A percentile compares a stretch with the other conserved stretches of the same genome.
These are phyloP conservation scores for Gymnothorax javanicus DNA, from an alignment of 2,797 vertebrate genomes.

Conservation along the genomic window DNA sequence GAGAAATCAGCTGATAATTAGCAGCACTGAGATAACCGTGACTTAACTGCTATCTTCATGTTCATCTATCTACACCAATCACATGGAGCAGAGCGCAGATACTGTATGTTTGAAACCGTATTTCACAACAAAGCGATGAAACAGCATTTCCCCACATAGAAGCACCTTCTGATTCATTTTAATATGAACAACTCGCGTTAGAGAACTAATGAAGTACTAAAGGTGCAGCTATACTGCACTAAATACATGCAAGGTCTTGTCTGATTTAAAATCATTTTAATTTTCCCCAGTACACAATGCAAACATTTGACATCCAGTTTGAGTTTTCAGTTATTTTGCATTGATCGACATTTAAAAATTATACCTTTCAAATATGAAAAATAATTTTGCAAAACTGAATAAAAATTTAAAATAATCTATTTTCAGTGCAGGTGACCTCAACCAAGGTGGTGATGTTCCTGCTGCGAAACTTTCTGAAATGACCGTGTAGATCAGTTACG, in stretches of 20 bases:
- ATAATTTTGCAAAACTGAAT: neutral
- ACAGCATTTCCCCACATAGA: neutral
- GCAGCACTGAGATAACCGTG: neutral
- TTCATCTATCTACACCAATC: neutral
- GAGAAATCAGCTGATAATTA: constrained; percentile 5
- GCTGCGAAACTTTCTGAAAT: neutral
- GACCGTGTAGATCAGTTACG: neutral
- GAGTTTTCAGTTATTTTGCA: neutral
- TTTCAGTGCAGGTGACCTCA: neutral
- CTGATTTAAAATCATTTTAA: neutral
- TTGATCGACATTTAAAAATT: neutral
- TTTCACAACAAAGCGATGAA: neutral
- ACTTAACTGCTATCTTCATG: neutral
- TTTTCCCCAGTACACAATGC: constrained; percentile 10
- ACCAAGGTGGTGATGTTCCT: neutral
- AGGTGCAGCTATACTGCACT: neutral
- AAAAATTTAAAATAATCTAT: neutral
- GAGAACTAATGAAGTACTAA: neutral
- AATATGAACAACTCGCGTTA: neutral
- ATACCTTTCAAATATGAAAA: neutral
- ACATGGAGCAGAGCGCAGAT: neutral
- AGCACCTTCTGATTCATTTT: neutral
- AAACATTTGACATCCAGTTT: constrained; percentile 6
- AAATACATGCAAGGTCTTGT: neutral
- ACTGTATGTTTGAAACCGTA: neutral